Base-by-base conservation (phyloP, 2,113 vertebrate species). In the Craseonycteris thonglongyai region DNA sequence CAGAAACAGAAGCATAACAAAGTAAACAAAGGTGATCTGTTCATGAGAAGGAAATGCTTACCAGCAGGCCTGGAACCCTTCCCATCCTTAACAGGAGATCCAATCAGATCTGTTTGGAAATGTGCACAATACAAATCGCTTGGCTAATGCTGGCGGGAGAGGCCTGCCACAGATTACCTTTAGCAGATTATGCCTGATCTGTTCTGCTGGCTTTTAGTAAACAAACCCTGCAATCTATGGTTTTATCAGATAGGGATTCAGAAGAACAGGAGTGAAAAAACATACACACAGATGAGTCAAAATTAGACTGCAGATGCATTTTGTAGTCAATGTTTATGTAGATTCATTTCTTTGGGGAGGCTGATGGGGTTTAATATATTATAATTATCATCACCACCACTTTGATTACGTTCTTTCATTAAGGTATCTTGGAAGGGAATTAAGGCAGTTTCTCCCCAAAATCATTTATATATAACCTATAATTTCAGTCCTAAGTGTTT, bases 371-470 rank as follows among this genome's bases (percentile, higher is more conserved):
- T 65, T 47, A 84, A 54, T 15, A 7, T 28, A 38, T 47, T 93
- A 33, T 90, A 89, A 95, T 90, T 89, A 61, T 40, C 65, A 88
- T 54, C 21, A 79, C 24, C 47, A 40, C 5, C 51, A 90, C 49
- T 45, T 88, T 61, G 35, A 68, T 59, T 82, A 72, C 10, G 75
- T 47, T 88, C 65, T 87, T 92, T 88, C 51, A 38, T 51, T 91
- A 66, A 75, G n/a, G 30, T 59, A 38, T 74, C 56, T 81, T 86
- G 40, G 42, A 89, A 91, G 51, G 91, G 9, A 91, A 90, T 58
- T 83, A 94, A 91, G 58, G 33, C 26, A 59, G 63, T 47, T 78
- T 92, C 56, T 61, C 54, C 38, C 92, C 93, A 96, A 89, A 86
- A 51, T 83, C 61, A 69, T 69, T 95, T 88, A 38, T 35, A 71